A percentile compares a stretch with the other conserved stretches of the same genome.
These are phyloP conservation scores for Nemapogon koenigi DNA, from an alignment of 2,888 invertebrate genomes.

Conservation along the genomic window DNA sequence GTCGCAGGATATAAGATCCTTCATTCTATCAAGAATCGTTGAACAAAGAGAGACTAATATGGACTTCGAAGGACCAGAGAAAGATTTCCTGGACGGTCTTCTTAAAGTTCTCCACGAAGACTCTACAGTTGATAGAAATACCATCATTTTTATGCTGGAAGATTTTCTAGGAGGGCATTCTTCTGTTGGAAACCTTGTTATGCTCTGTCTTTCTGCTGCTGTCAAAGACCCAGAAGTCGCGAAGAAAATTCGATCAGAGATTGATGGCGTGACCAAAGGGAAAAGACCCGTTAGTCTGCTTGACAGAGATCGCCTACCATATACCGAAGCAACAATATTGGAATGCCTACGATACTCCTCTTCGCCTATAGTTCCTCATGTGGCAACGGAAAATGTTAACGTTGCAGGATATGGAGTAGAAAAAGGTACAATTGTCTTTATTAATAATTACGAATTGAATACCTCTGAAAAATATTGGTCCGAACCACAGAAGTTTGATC, in stretches of 20 bases:
- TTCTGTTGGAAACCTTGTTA: constrained; percentile 84
- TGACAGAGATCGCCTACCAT: constrained; percentile 74
- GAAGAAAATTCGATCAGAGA: constrained; percentile 71
- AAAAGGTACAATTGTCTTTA: constrained; percentile 81
- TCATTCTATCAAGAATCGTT: constrained; percentile 76
- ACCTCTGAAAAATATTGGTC: constrained; percentile 76
- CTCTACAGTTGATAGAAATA: constrained; percentile 73
- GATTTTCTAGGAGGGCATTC: constrained; percentile 90
- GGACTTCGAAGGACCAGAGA: constrained; percentile 68
- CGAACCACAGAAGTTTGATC: constrained; percentile 74
- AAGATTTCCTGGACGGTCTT: constrained; percentile 82
- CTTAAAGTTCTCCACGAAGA: constrained; percentile 73
- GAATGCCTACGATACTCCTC: constrained; percentile 82
- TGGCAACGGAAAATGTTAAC: constrained; percentile 77
- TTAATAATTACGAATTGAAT: constrained; percentile 85
- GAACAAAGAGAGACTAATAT: constrained; percentile 61
- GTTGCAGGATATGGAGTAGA: constrained; percentile 75
- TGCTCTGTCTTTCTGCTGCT: constrained; percentile 75
- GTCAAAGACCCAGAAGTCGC: constrained; percentile 72
- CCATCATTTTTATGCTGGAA: constrained; percentile 82
- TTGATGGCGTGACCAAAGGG: constrained; percentile 66
- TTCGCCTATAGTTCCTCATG: constrained; percentile 91
- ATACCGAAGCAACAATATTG: constrained; percentile 81
- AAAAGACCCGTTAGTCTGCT: constrained; percentile 65
- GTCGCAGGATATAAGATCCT: constrained; percentile 74